Conservation (phyloP, 2,888 invertebrate genomes). For the Tanaodytes sp. region DNA sequence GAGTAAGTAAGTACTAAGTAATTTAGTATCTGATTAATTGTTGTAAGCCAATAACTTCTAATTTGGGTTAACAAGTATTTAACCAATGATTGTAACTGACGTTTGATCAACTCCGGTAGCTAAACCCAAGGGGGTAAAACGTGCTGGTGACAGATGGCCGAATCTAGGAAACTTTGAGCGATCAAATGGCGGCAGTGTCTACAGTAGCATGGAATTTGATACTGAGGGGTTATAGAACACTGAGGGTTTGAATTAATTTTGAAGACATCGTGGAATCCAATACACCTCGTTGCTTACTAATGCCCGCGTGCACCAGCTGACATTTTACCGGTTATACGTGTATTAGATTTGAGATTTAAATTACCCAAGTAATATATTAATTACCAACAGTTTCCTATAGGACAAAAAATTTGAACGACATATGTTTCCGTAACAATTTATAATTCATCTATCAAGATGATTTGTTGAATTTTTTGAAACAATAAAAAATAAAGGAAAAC, state of each 20-base stretch:
- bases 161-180: slow-evolving; percentile 48
- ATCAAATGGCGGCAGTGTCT: slow-evolving; percentile 50
- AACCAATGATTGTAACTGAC: neutral
- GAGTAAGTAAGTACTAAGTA: too few species aligned
- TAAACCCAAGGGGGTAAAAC: slow-evolving; percentile 41
- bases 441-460: neutral
- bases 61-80: too few species aligned
- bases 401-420: too few species aligned
- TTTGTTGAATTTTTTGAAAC: too few species aligned
- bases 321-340: slow-evolving; percentile 26
- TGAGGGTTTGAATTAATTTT: slow-evolving; percentile 46
- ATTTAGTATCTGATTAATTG: too few species aligned
- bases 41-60: too few species aligned
- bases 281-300: slow-evolving; percentile 44
- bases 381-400: neutral
- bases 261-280: slow-evolving; percentile 46
- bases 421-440: too few species aligned
- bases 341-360: slow-evolving; percentile 34
- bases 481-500: too few species aligned
- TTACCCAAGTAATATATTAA: slow-evolving; percentile 12
- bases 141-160: slow-evolving; percentile 54
- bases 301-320: slow-evolving; percentile 52
- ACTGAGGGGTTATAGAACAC: slow-evolving; percentile 34
- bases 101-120: slow-evolving; percentile 13
- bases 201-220: slow-evolving; percentile 52